Percentiles rank a stretch among this genome's conserved stretches.
These are phyloP conservation scores for Empidonax traillii DNA, from an alignment of 2,113 vertebrate genomes.

Conservation along the genomic window DNA sequence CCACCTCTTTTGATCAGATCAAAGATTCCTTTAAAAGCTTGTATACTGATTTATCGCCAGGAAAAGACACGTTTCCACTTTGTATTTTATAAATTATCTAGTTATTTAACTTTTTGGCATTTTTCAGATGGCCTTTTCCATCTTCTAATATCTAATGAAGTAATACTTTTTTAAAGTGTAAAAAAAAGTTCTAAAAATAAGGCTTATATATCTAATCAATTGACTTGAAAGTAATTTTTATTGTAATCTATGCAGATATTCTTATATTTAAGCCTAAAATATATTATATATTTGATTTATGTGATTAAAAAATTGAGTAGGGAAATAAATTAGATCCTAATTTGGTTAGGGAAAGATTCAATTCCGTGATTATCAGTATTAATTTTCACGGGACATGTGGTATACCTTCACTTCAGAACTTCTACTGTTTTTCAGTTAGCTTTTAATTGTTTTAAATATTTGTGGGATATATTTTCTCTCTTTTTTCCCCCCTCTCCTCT, in stretches of 20 bases:
- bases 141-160: background rate
- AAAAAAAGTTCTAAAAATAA: background rate
- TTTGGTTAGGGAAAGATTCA: background rate
- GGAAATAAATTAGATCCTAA: background rate
- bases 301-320: background rate
- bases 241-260: background rate
- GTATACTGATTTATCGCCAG: background rate
- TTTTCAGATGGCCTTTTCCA: background rate
- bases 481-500: rapidly evolving
- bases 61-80: background rate
- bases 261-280: background rate
- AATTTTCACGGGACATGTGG: background rate
- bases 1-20: constrained; percentile 24
- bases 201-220: background rate
- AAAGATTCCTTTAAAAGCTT: constrained; percentile 23
- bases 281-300: background rate
- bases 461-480: background rate
- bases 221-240: background rate
- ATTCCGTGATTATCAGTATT: background rate
- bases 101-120: background rate
- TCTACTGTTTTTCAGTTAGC: background rate
- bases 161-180: background rate
- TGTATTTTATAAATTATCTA: background rate
- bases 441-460: background rate
- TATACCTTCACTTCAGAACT: background rate